Evolutionary conservation across 92 coral and sea anemone species (phyloP), one percentile per base, ranked within the genome.

Genomic region (Meandrina meandrites): DNA sequence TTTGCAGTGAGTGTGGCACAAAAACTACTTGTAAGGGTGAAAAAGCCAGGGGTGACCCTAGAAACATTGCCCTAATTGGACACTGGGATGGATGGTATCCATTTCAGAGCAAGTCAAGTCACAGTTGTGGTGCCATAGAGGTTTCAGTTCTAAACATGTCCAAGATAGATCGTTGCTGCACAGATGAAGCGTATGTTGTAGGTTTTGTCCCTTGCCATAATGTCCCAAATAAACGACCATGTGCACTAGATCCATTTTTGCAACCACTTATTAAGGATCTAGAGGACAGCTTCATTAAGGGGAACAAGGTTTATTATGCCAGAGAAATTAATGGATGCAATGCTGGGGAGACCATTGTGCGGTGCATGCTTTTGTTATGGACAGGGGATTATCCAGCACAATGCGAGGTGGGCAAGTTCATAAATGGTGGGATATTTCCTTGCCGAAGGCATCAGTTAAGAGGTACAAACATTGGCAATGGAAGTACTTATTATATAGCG

Each of bases 341-440:
- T 21, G 15, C 88, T 70, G 91, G 91, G 54, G 81, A 82, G 32
- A 15, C 53, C 5, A 71, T 45, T 79, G 85, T 79, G 21, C 89
- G 32, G 30, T 85, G 88, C 82, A 57, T 85, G 54, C 80, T 85
- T 22, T 76, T 85, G 32, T 17, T 60, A 22, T 85, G 88, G 88
- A 76, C 88, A 4, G 88, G 90, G 48, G 90, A 88, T 24, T 17
- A 1, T 22, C 90, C 90, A 54, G 90, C 90, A 80, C 87, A 88
- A 58, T 91, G 91, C 68, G 88, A 91, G 79, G 91, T 87, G 18
- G 91, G 93, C 2, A 91, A 91, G 83, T 87, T 91, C 54, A 87
- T 91, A 17, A 87, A 87, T 14, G 50, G 93, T 91, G 91, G 88
- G 13, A 82, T 83, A 19, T 22, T 76, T 42, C 81, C 93, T 6